Evolutionary conservation across 2,888 invertebrate genomes (phyloP), one percentile per base, ranked within the genome.

Genomic region (Tachina fera): DNA sequence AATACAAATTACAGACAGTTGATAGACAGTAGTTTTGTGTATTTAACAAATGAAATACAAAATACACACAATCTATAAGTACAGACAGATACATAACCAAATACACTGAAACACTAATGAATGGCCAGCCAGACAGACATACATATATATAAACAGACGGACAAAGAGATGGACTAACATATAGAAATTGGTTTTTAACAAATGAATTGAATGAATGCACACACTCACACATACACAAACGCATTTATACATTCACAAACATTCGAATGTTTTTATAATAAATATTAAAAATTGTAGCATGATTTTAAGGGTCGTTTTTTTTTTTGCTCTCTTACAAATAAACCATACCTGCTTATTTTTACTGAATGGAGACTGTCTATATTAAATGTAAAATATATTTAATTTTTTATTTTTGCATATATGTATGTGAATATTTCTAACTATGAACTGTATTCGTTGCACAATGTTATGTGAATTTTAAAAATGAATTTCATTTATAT

Each of bases 11-110:
- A 88, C 88, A 89, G 89, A 89, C 89, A 90, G 89, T 89, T 89
- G 90, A 90, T 89, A 89, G 89, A 85, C 90, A 88, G 89, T 56
- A 89, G 88, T 88, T 75, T 89, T 89, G 88, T 88, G 86, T 88
- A 87, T 79, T 85, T 87, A 86, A 87, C 81, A 84, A 65, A 70
- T 74, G 78, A 63, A 85, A 82, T 22, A 83, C 31, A 31, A 31
- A 31, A 72, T 53, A 83, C 60, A 67, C 67, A 60, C 31, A 67
- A 65, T 60, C 61, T 63, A 45, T 31, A 51, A 47, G 70, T 47
- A 70, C 63, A 65, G 51, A 70, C 74, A 58, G 11, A 74, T 14
- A 65, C 16, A 31, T 31, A 65, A 6, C 19, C 22, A 43, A 41
- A 61, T 70, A 11, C 49, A 58, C 6, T 65, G 63, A 45, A 60